Evolutionary conservation across 2,113 vertebrate species (phyloP), one percentile per base, ranked within the genome.

Genomic region (Pluvialis apricaria): DNA sequence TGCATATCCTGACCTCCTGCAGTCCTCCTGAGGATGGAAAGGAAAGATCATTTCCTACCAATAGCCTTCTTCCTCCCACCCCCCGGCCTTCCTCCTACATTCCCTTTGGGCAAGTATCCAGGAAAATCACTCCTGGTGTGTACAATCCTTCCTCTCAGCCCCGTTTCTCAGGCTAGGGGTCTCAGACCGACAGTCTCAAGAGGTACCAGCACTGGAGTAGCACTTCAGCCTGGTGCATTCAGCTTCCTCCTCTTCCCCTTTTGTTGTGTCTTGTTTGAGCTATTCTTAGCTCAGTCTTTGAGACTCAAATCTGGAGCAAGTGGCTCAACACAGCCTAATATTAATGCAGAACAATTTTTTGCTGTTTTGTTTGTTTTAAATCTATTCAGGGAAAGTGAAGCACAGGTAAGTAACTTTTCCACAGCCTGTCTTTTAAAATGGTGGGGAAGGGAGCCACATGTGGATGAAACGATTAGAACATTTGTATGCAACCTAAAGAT

Each of bases 11-110:
- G 65, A 88, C 34, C 38, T 24, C 22, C 55, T 65, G 29, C 4
- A 7, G 76, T 19, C 40, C 62, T 78, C 52, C 52, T 36, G n/a
- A 61, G 62, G 79, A 58, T 29, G 68, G 64, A 79, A 10, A 64
- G 62, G 40, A 44, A 88, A 31, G 68, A 76, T 70, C 0, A 20
- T 70, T 94, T 88, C 79, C 54, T 86, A 45, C 47, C 40, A 6
- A 5, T 2, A 21, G 31, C n/a, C 38, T 34, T 60, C 47, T 47
- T 65, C 34, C 22, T 55, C 36, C 58, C 20, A 15, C 1, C 21
- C 34, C 19, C 25, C 2, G 1, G 4, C 3, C 11, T 60, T 55
- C 10, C 24, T 15, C 5, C 18, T 47, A 0, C 11, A 4, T 70
- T 71, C 44, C 52, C 28, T 47, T 72, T 57, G 15, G 28, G 45